Conservation (phyloP, 1,140 invertebrate genomes). For the Mesaphorura yosii region DNA sequence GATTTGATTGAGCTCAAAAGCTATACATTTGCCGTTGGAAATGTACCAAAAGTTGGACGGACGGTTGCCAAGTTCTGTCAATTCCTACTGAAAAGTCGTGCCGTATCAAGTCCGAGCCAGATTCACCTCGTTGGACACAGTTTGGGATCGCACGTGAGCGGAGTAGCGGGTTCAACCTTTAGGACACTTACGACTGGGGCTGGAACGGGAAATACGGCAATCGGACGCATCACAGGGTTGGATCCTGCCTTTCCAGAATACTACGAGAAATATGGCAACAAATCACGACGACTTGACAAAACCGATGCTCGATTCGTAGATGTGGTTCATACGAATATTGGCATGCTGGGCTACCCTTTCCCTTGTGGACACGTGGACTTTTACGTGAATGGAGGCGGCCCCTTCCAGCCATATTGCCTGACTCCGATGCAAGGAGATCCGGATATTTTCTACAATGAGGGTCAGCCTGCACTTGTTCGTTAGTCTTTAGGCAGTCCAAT, state of each 20-base stretch:
- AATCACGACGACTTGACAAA: slow-evolving; percentile 47
- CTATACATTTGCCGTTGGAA: slow-evolving; percentile 1
- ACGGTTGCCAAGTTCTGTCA: neutral
- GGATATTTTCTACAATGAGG: slow-evolving; percentile 8
- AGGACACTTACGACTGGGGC: neutral
- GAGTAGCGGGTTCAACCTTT: slow-evolving; percentile 12
- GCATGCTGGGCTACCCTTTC: slow-evolving; percentile 8
- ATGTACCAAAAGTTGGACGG: neutral
- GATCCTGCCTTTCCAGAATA: slow-evolving; percentile 12
- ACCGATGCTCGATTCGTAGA: slow-evolving; percentile 48
- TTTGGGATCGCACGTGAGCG: slow-evolving; percentile 8
- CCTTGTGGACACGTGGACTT: slow-evolving; percentile 49
- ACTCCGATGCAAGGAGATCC: neutral
- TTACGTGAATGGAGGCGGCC: slow-evolving; percentile 35
- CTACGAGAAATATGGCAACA: neutral
- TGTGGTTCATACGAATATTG: slow-evolving; percentile 52
- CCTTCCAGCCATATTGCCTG: slow-evolving; percentile 10
- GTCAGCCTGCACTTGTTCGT: slow-evolving; percentile 51
- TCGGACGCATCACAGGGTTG: slow-evolving; percentile 14
- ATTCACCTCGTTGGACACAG: slow-evolving; percentile 7
- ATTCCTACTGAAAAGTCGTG: neutral
- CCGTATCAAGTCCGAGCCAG: neutral
- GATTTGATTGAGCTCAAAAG: too few species aligned
- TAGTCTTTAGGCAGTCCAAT: too few species aligned
- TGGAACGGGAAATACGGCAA: neutral